These are phyloP conservation scores for Sciurus niger DNA, from an alignment of 2,113 vertebrate species.

Conservation along the genomic window DNA sequence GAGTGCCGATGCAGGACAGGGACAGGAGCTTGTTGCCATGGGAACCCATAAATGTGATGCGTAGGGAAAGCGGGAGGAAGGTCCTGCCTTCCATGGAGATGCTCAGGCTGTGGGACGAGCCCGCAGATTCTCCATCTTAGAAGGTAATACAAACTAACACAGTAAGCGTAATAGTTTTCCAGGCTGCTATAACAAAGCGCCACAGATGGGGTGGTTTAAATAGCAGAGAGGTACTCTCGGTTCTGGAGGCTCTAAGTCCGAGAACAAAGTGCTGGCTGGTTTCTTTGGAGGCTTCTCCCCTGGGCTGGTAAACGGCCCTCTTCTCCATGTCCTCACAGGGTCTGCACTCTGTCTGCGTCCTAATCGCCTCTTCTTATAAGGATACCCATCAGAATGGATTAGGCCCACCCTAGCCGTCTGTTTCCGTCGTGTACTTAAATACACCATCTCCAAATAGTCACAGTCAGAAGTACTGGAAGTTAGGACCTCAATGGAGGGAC, in stretches of 20 bases:
- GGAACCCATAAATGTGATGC: accelerated
- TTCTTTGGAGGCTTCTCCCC: too few species aligned
- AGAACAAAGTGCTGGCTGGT: background rate
- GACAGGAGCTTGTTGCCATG: background rate
- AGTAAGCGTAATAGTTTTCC: background rate
- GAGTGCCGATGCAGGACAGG: background rate
- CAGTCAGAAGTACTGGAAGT: background rate
- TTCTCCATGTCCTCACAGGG: background rate
- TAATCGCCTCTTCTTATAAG: background rate
- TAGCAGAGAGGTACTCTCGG: too few species aligned
- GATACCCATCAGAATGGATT: background rate
- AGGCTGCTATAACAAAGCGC: background rate
- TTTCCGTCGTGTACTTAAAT: background rate
- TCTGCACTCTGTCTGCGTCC: background rate
- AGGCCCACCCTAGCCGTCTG: background rate
- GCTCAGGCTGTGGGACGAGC: background rate
- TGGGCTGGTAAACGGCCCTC: accelerated
- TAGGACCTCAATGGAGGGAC: background rate
- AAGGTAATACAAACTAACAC: too few species aligned
- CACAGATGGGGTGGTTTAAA: background rate
- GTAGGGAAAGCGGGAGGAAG: too few species aligned
- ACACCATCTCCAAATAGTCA: background rate
- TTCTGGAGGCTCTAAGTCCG: background rate
- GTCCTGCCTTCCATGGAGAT: accelerated
- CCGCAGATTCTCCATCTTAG: background rate